Conservation (phyloP, 2,888 invertebrate species). For the Drosophila rubida region DNA sequence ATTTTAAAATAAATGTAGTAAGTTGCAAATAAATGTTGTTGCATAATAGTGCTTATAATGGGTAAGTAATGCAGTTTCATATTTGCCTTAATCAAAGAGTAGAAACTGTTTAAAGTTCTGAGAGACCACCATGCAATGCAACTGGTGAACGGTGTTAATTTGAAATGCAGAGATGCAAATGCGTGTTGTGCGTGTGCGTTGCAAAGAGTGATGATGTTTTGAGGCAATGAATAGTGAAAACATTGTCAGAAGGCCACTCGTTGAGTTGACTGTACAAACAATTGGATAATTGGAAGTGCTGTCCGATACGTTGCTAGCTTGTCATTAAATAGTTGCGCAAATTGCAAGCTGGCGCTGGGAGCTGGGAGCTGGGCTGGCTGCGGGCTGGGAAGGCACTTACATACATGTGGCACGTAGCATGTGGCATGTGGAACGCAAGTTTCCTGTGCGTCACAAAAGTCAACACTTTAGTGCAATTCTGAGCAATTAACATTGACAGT, state of each 20-base stretch:
- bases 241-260: constrained; percentile 29
- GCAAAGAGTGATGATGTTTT: constrained; percentile 10
- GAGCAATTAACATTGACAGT: constrained; percentile 79
- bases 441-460: constrained; percentile 72
- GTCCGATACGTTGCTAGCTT: constrained; percentile 39
- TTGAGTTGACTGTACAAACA: constrained; percentile 34
- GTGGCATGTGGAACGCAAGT: constrained; percentile 60
- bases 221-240: constrained; percentile 22
- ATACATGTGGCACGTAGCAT: not conserved
- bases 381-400: no score
- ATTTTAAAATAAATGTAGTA: no score
- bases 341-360: constrained; percentile 42
- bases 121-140: constrained; percentile 3
- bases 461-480: constrained; percentile 79
- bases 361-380: not conserved
- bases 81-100: no score
- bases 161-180: constrained; percentile 2
- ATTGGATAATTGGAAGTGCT: constrained; percentile 60
- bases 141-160: constrained; percentile 4
- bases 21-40: no score
- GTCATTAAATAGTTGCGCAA: constrained; percentile 60
- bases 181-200: not conserved
- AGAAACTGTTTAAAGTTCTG: not conserved
- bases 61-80: no score
- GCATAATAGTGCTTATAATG: no score